These are phyloP conservation scores for Butorides virescens DNA, from an alignment of 2,113 vertebrate genomes.

Conservation along the genomic window DNA sequence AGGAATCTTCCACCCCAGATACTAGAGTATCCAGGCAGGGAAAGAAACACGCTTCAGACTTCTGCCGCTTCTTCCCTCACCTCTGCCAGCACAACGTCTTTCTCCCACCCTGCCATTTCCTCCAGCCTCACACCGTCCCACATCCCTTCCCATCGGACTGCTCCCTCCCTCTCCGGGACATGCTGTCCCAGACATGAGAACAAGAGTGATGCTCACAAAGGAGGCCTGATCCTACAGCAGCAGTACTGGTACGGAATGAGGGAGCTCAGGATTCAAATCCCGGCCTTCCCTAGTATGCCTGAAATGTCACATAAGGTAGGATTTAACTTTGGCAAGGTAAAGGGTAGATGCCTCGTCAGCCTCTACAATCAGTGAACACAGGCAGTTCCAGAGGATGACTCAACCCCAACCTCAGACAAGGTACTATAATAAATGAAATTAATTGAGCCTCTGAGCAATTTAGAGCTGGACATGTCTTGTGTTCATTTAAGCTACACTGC, in stretches of 20 bases:
- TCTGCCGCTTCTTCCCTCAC: background rate
- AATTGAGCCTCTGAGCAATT: background rate
- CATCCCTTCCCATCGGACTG: background rate
- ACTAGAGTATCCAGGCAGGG: background rate
- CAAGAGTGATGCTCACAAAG: background rate
- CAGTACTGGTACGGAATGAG: background rate
- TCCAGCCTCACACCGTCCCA: background rate
- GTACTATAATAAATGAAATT: background rate
- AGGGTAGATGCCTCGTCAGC: background rate
- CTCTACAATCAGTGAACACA: background rate
- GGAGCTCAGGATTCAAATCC: background rate
- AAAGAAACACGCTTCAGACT: background rate
- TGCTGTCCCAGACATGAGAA: background rate
- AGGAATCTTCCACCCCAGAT: background rate
- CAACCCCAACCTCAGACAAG: background rate
- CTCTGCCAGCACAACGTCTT: background rate
- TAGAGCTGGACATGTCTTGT: background rate
- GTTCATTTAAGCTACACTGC: background rate
- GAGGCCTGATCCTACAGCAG: background rate
- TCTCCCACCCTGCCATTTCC: background rate
- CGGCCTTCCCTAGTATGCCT: background rate
- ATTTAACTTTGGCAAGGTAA: background rate
- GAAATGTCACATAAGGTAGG: accelerated
- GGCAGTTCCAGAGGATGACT: background rate
- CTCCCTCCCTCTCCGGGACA: background rate